Evolutionary conservation across 2,113 vertebrate genomes (phyloP).

Genomic region (Mormoops blainvillei): DNA sequence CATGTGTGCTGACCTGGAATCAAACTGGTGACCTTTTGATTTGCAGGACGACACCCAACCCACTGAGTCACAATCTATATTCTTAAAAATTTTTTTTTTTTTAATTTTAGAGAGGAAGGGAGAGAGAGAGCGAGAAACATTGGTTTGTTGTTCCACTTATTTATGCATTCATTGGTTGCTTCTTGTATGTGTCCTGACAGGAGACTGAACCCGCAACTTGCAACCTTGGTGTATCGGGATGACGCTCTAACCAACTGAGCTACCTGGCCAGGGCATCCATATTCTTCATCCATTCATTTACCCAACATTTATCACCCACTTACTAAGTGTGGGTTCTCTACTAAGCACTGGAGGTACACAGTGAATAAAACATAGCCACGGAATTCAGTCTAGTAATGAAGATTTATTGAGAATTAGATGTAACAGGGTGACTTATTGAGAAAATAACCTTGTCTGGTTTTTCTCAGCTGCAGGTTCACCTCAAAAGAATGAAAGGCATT

Average conservation of each 20-base stretch:
- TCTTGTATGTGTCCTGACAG: no score
- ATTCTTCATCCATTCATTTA: background rate
- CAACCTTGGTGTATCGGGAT: background rate
- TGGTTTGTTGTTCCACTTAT: no score
- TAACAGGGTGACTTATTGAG: background rate
- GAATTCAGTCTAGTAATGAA: background rate
- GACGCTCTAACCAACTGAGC: background rate
- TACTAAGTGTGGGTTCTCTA: background rate
- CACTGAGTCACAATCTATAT: no score
- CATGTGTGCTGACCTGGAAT: no score
- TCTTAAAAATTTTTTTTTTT: no score
- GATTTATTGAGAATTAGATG: slow-evolving; percentile 30
- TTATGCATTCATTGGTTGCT: no score
- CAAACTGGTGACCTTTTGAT: no score
- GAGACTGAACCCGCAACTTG: no score
- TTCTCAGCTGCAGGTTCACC: slow-evolving; percentile 18
- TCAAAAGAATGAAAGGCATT: slow-evolving; percentile 46
- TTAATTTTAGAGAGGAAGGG: no score
- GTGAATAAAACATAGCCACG: background rate
- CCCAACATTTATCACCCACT: background rate
- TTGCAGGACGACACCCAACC: no score
- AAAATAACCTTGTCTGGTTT: slow-evolving; percentile 4
- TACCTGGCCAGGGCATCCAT: background rate
- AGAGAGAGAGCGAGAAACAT: no score
- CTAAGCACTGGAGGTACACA: background rate